These are phyloP conservation scores for Heliconius hermathena DNA, from an alignment of 1,140 invertebrate genomes.

Conservation along the genomic window DNA sequence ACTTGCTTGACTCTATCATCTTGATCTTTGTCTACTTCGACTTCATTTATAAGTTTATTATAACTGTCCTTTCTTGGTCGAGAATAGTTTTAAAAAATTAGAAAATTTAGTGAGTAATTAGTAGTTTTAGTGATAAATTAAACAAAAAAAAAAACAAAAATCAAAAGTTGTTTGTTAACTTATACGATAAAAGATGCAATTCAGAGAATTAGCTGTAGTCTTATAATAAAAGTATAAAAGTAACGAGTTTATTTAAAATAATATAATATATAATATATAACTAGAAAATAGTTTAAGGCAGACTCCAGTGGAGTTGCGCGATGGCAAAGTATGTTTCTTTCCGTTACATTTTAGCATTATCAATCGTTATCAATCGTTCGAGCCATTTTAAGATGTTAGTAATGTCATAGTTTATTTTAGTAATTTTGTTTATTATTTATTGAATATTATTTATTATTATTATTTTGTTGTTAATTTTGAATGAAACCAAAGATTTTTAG, in stretches of 20 bases:
- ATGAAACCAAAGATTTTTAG: constrained; percentile 61
- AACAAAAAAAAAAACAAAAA: constrained; percentile 68
- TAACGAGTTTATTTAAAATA: constrained; percentile 72
- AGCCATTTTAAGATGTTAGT: constrained; percentile 47
- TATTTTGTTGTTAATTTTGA: constrained; percentile 32
- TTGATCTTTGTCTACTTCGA: constrained; percentile 26
- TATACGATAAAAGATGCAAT: constrained; percentile 76
- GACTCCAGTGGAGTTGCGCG: constrained; percentile 41
- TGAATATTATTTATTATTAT: constrained; percentile 50
- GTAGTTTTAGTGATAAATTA: constrained; percentile 72
- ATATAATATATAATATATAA: constrained; percentile 17
- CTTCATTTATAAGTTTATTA: constrained; percentile 36
- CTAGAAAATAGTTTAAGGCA: constrained; percentile 65
- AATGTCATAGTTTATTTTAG: constrained; percentile 37
- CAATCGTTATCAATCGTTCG: constrained; percentile 10
- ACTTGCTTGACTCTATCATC: constrained; percentile 17
- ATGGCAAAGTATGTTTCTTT: constrained; percentile 52
- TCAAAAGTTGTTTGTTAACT: constrained; percentile 79
- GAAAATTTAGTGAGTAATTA: constrained; percentile 61
- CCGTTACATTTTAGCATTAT: neutral
- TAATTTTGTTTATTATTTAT: constrained; percentile 45
- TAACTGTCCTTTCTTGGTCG: constrained; percentile 47
- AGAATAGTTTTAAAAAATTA: constrained; percentile 58
- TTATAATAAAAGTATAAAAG: constrained; percentile 62
- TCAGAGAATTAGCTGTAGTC: constrained; percentile 77